Base-by-base conservation (phyloP, 2,888 invertebrate species). In the Patella pellucida region DNA sequence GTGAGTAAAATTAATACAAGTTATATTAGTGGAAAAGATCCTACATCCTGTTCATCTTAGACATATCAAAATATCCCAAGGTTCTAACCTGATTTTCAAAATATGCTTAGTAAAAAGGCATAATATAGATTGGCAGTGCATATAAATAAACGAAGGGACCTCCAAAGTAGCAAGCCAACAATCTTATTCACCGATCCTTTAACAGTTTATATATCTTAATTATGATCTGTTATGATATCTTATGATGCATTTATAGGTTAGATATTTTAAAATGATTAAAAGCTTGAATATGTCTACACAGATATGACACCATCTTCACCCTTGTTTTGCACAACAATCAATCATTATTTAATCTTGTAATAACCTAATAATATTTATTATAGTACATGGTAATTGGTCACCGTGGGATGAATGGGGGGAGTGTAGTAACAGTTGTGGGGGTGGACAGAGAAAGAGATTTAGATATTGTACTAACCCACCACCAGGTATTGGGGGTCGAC, bases 351-450 rank as follows among this genome's bases (percentile, higher is more conserved):
- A 41, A 41, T 41, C 7, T 41, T 69, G 23, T 12, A 69, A 19
- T 23, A 15, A 31, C 12, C 31, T 52, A 51, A 23, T 23, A 14
- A 52, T 31, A n/a, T 69, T 5, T 31, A 12, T 75, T 77, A 31
- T 79, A 88, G 88, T 87, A 15, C 86, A 88, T 79, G 88, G 88
- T 19, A 87, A 85, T 75, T 90, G 93, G 93, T 91, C 92, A 0
- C 75, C 87, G 0, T 94, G 94, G 94, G 92, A 92, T 2, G 83
- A 82, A 0, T 94, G 93, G 94, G 92, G 92, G 7, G 82, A 89
- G 7, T 94, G 94, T 82, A 92, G 93, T 7, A 87, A 91, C 4
- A 84, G 91, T 2, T 93, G 93, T 85, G 92, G 92, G 9, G 88
- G 87, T 15, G 94, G 93, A 16, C 91, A 92, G 50, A 92, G 92